These are phyloP conservation scores for Jacana jacana DNA, from an alignment of 2,113 vertebrate species.

Conservation along the genomic window DNA sequence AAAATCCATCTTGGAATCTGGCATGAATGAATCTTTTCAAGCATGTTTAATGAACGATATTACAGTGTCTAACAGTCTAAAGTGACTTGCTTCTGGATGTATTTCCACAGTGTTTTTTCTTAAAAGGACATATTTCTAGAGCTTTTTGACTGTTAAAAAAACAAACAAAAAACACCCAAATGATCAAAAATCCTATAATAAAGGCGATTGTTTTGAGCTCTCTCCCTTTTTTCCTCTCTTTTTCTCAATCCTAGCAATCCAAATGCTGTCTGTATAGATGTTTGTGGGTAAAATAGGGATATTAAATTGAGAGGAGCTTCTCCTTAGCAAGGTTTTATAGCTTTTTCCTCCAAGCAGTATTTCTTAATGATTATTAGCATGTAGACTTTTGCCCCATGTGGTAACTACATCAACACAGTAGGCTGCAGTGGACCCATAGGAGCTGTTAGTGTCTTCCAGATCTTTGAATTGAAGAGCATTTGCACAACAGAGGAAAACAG, in stretches of 20 bases:
- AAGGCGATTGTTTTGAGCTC: neutral
- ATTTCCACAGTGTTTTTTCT: neutral
- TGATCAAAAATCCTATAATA: neutral
- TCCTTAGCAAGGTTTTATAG: neutral
- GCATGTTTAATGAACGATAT: constrained; percentile 10
- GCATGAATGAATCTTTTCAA: constrained; percentile 29
- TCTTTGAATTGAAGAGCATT: neutral
- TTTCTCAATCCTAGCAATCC: neutral
- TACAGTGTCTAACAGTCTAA: neutral
- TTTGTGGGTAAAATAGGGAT: neutral
- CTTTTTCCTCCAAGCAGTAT: neutral
- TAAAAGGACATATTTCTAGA: neutral
- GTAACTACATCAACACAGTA: neutral
- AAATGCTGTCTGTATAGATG: neutral
- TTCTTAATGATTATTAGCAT: neutral
- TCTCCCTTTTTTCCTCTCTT: neutral
- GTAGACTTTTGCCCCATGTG: neutral
- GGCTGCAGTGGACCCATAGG: neutral
- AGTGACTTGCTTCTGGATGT: constrained; percentile 4
- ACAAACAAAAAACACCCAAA: neutral
- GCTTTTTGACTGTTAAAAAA: neutral
- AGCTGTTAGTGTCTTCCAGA: neutral
- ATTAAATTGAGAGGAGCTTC: neutral
- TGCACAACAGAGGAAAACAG: neutral
- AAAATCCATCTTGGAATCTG: neutral